A percentile compares a stretch with the other conserved stretches of the same genome.
These are phyloP conservation scores for Myotis brandtii DNA, from an alignment of 2,113 vertebrate species.

Conservation along the genomic window DNA sequence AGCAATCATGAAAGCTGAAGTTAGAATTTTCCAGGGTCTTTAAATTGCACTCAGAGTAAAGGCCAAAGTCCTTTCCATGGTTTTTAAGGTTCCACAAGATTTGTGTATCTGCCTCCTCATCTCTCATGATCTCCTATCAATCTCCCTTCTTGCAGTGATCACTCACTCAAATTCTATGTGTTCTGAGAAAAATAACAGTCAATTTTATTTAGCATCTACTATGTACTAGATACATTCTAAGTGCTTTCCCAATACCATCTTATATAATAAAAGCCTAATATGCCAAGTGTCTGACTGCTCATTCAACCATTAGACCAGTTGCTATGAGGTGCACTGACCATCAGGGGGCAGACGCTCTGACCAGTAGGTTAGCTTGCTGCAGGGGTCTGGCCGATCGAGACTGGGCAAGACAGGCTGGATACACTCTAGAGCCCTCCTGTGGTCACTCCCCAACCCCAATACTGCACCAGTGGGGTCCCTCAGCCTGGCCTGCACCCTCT, in stretches of 20 bases:
- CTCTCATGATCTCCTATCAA: neutral
- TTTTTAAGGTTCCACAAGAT: neutral
- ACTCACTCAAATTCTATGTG: neutral
- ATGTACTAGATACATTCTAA: neutral
- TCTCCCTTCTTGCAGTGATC: neutral
- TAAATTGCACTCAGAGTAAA: neutral
- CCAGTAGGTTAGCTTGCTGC: too few species aligned
- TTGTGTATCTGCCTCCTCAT: neutral
- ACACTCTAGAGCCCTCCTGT: too few species aligned
- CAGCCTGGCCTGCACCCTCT: too few species aligned
- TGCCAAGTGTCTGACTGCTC: too few species aligned
- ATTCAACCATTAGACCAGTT: too few species aligned
- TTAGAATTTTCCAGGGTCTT: neutral
- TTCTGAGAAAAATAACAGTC: neutral
- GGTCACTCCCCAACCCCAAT: too few species aligned
- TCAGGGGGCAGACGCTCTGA: too few species aligned
- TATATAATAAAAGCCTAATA: too few species aligned
- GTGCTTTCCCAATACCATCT: neutral
- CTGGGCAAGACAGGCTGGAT: too few species aligned
- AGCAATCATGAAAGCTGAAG: neutral
- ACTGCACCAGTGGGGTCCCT: too few species aligned
- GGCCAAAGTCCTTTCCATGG: neutral
- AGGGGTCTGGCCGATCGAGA: too few species aligned
- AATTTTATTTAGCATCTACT: neutral
- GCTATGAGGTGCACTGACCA: too few species aligned